Percentiles rank a stretch among this genome's conserved stretches.
Conservation (phyloP, 2,888 invertebrate species). For the Empis stercorea region DNA sequence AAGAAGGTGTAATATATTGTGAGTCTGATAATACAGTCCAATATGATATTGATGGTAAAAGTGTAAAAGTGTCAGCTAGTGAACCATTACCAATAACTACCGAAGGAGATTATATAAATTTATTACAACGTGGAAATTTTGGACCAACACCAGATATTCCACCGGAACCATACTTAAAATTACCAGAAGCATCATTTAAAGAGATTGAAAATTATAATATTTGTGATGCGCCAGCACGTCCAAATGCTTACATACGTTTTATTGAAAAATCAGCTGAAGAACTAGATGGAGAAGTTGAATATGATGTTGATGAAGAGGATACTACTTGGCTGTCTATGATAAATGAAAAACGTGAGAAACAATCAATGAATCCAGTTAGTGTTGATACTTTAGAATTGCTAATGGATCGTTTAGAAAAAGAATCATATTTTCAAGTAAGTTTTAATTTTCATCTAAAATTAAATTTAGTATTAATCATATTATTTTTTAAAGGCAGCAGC, state of each 20-base stretch:
- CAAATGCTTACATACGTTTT: slow-evolving; percentile 83
- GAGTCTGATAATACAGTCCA: slow-evolving; percentile 77
- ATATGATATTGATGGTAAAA: slow-evolving; percentile 72
- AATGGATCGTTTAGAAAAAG: slow-evolving; percentile 96
- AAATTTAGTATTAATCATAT: no score
- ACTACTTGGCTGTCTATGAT: slow-evolving; percentile 84
- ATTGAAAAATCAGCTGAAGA: slow-evolving; percentile 92
- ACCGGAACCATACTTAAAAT: slow-evolving; percentile 38
- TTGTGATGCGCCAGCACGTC: slow-evolving; percentile 68
- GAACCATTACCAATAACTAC: slow-evolving; percentile 58
- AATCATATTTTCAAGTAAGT: slow-evolving; percentile 79
- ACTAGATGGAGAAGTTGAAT: slow-evolving; percentile 85
- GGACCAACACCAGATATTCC: slow-evolving; percentile 29
- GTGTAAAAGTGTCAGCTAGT: slow-evolving; percentile 49
- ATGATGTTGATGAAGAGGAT: slow-evolving; percentile 98
- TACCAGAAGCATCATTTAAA: slow-evolving; percentile 57
- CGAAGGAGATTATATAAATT: slow-evolving; percentile 44
- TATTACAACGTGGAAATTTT: slow-evolving; percentile 30
- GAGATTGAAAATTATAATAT: slow-evolving; percentile 67
- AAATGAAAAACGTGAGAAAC: slow-evolving; percentile 67
- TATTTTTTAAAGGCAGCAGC: slow-evolving; percentile 42
- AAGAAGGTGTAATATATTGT: slow-evolving; percentile 51
- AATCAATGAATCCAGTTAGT: slow-evolving; percentile 60
- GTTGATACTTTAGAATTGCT: slow-evolving; percentile 86
- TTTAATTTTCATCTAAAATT: no score